Base-by-base conservation (phyloP, 1,140 invertebrate species). In the Psix sp. region DNA sequence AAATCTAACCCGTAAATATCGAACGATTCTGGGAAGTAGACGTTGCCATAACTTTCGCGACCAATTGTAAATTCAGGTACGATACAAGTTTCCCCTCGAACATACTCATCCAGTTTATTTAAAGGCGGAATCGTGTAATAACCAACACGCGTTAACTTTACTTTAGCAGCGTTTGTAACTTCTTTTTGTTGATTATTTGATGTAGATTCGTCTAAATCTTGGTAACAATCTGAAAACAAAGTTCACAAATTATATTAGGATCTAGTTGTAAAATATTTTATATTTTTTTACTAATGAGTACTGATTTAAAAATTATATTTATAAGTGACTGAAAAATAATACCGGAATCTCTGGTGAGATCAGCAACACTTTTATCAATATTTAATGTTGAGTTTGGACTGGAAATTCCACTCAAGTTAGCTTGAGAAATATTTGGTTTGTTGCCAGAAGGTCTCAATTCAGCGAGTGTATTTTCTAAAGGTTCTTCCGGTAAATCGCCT, bases 1-100 rank as follows among this genome's bases (percentile, higher is more conserved):
- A 98, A 83, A 87, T 98, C 95, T 11, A 99, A 77, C 5, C 93
- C 93, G 15, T 93, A 90, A n/a, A 99, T 92, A 84, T 98, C 94
- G 60, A 97, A 93, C 15, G 91, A 90, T 65, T 95, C 94, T 18
- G 92, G 91, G 82, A 96, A 99, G 81, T 90, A 95, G 0, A 99
- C 94, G 84, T 94, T 95, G 15, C 98, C 98, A 85, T 96, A 99
- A 36, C 95, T 94, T 54, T 93, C 89, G 10, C 97, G 89, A 0
- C 96, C 97, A 42, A 99, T 89, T 0, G 94, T 96, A 67, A 99
- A 95, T 71, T 96, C 92, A n/a, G 95, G 92, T 7, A 98, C 93
- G 20, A 95, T 86, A 82, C 96, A 98, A 15, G 89, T 89, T 90
- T 83, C 94, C 90, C 91, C 91, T 71, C 18, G 82, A 62, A 84